Percentiles rank a stretch among this genome's conserved stretches.
These are phyloP conservation scores for Lepus townsendii DNA, from an alignment of 2,797 vertebrate species.

Conservation along the genomic window DNA sequence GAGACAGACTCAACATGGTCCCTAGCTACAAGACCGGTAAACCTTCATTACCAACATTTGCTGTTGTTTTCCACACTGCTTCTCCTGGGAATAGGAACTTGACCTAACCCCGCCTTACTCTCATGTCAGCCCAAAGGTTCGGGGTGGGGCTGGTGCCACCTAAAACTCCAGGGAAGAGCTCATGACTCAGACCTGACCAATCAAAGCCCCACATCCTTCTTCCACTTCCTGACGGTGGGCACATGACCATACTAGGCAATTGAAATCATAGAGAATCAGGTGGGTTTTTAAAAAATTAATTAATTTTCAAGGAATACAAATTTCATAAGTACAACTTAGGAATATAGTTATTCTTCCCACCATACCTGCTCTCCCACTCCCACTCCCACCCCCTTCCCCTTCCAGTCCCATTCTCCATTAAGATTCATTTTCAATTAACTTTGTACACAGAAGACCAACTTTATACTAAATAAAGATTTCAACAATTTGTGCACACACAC, in stretches of 20 bases:
- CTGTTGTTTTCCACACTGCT: not conserved
- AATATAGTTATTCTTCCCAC: no score
- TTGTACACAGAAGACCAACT: no score
- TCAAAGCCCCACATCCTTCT: not conserved
- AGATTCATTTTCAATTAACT: no score
- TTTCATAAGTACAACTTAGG: no score
- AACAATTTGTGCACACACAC: no score
- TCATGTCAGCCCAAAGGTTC: not conserved
- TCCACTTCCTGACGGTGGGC: not conserved
- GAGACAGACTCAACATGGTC: not conserved
- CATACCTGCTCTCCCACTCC: no score
- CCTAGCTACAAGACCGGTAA: not conserved
- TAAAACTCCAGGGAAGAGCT: not conserved
- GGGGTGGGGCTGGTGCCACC: not conserved
- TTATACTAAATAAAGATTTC: no score
- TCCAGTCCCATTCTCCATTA: no score
- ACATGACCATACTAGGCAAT: accelerated
- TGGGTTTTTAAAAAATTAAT: not conserved
- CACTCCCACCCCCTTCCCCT: no score
- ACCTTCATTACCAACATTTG: accelerated
- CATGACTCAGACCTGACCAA: not conserved
- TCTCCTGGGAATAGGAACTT: slow-evolving; percentile 9
- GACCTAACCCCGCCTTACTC: not conserved
- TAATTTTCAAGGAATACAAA: no score
- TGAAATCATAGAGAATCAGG: not conserved